phyloP scores from a whole-genome alignment of 53 echinoderm and acorn worm species.

The Crossaster papposus region DNA sequence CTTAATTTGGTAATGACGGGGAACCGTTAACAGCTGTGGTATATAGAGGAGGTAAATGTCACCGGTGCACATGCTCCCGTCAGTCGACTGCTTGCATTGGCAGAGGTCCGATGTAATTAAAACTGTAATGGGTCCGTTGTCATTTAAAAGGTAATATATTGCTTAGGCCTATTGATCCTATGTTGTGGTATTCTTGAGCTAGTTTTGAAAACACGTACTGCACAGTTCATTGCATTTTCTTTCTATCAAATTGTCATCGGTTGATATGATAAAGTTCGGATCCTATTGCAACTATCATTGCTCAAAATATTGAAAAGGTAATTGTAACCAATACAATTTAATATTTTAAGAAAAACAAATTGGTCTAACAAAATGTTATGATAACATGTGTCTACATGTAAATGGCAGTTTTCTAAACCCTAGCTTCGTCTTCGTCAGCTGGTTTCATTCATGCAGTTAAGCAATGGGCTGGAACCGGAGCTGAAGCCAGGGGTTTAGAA shows the following conservation, averaged over 20 bases:
- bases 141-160: background rate
- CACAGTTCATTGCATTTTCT: background rate
- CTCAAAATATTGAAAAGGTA: too few relatives aligned
- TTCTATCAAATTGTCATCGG: background rate
- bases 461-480: too few relatives aligned
- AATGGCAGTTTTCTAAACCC: too few relatives aligned
- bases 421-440: too few relatives aligned
- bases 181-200: background rate
- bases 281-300: background rate
- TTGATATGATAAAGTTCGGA: background rate
- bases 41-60: slow-evolving; percentile 9
- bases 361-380: too few relatives aligned
- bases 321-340: too few relatives aligned
- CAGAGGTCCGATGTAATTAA: slow-evolving; percentile 31
- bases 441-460: too few relatives aligned
- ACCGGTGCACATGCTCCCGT: slow-evolving; percentile 25
- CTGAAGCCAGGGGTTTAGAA: too few relatives aligned
- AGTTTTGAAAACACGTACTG: background rate
- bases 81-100: slow-evolving; percentile 6
- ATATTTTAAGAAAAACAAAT: too few relatives aligned
- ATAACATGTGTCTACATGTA: too few relatives aligned
- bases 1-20: slow-evolving; percentile 41
- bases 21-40: slow-evolving; percentile 20
- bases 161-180: background rate
- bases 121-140: slow-evolving; percentile 16